phyloP scores from a whole-genome alignment of 1,140 invertebrate species.

The Sitodiplosis mosellana region DNA sequence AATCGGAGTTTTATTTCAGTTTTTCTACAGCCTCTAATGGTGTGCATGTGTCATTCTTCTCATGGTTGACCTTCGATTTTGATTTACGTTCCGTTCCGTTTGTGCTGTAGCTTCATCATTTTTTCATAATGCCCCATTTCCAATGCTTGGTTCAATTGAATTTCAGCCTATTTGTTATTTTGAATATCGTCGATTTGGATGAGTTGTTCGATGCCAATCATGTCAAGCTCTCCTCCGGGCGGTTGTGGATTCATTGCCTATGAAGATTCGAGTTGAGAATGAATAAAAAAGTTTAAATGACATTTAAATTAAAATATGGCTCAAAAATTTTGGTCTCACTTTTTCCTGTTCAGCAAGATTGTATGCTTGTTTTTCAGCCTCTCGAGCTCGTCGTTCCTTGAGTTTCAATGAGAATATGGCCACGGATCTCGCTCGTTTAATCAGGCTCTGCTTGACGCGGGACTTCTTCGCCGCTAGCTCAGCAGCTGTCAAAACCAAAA shows the following conservation, averaged over 20 bases:
- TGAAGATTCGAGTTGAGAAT: neutral
- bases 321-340: slow-evolving; percentile 10
- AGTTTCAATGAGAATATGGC: slow-evolving; percentile 65
- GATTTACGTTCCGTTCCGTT: too few species aligned
- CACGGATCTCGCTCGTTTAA: slow-evolving; percentile 61
- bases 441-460: slow-evolving; percentile 33
- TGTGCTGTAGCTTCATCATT: too few species aligned
- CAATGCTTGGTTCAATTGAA: too few species aligned
- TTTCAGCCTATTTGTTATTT: too few species aligned
- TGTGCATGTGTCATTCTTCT: too few species aligned
- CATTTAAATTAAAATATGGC: neutral
- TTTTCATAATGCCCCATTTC: too few species aligned
- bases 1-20: too few species aligned
- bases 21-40: too few species aligned
- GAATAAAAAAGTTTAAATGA: neutral
- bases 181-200: slow-evolving; percentile 46
- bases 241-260: slow-evolving; percentile 17
- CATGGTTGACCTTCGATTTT: too few species aligned
- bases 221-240: slow-evolving; percentile 56
- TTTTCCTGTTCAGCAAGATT: slow-evolving; percentile 25
- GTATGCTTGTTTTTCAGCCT: slow-evolving; percentile 40
- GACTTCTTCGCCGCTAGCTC: slow-evolving; percentile 46
- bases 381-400: slow-evolving; percentile 51
- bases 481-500: slow-evolving; percentile 15
- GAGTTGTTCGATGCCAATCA: slow-evolving; percentile 59